Percentiles rank a stretch among this genome's conserved stretches.
Evolutionary conservation across 2,888 invertebrate genomes (phyloP).

Genomic region (Dynastes maya): DNA sequence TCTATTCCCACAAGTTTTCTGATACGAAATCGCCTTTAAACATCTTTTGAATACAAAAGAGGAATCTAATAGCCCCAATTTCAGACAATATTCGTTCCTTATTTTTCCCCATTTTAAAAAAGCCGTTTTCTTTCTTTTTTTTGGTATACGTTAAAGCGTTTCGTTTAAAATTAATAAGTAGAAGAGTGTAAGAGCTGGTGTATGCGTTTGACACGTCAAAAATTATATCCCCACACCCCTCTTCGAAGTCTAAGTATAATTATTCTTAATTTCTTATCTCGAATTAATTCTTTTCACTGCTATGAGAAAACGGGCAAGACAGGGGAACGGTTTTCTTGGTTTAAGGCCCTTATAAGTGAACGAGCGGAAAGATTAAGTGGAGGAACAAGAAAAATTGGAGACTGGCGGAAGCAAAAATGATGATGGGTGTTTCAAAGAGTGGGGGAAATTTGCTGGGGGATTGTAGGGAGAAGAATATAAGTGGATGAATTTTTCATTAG

Average conservation of each 20-base stretch:
- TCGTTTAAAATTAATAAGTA: constrained; percentile 32
- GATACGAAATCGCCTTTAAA: too few species aligned
- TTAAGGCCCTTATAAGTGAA: background rate
- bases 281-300: constrained; percentile 25
- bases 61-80: too few species aligned
- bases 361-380: background rate
- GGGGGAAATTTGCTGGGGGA: background rate
- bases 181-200: background rate
- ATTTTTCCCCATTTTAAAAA: background rate
- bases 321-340: background rate
- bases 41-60: too few species aligned
- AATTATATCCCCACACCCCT: constrained; percentile 22
- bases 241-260: constrained; percentile 19
- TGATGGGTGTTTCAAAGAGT: background rate
- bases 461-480: background rate
- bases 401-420: background rate
- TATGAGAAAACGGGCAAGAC: background rate
- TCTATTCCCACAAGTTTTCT: too few species aligned
- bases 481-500: constrained; percentile 19
- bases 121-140: background rate
- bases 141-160: background rate
- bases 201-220: constrained; percentile 34
- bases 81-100: background rate
- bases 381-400: background rate
- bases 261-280: constrained; percentile 40